Evolutionary conservation across 2,113 vertebrate species (phyloP).

Genomic region (Promerops cafer): DNA sequence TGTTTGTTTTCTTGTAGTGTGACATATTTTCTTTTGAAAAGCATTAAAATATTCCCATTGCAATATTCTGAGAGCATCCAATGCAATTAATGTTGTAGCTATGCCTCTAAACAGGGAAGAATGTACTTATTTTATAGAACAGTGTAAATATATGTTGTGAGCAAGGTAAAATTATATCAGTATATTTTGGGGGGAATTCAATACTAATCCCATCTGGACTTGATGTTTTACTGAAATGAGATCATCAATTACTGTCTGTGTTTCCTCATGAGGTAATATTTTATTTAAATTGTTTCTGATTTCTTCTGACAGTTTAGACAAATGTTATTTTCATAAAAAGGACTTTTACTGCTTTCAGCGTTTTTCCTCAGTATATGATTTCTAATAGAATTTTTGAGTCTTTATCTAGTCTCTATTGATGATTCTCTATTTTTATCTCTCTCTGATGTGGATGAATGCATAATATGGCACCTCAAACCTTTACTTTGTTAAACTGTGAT

Average conservation of each 20-base stretch:
- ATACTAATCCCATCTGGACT: background rate
- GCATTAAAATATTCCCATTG: background rate
- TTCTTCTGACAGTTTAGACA: slow-evolving; percentile 26
- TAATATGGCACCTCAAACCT: background rate
- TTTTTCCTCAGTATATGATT: background rate
- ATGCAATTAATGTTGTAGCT: background rate
- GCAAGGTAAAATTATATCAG: background rate
- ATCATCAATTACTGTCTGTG: slow-evolving; percentile 31
- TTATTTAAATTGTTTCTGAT: slow-evolving; percentile 47
- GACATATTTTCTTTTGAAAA: slow-evolving; percentile 11
- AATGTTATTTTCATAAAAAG: slow-evolving; percentile 38
- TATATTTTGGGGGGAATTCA: background rate
- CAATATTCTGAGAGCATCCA: background rate
- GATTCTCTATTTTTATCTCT: background rate
- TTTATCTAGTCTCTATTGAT: background rate
- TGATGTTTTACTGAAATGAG: slow-evolving; percentile 37
- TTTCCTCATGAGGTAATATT: slow-evolving; percentile 24
- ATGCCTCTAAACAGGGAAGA: background rate
- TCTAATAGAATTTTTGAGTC: background rate
- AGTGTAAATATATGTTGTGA: background rate
- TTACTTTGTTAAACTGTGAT: background rate
- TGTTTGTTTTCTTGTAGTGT: background rate
- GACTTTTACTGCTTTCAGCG: background rate
- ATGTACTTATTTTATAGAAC: background rate
- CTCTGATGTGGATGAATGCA: background rate